phyloP scores from a whole-genome alignment of 2,797 vertebrate genomes.

The Psittacula echo region DNA sequence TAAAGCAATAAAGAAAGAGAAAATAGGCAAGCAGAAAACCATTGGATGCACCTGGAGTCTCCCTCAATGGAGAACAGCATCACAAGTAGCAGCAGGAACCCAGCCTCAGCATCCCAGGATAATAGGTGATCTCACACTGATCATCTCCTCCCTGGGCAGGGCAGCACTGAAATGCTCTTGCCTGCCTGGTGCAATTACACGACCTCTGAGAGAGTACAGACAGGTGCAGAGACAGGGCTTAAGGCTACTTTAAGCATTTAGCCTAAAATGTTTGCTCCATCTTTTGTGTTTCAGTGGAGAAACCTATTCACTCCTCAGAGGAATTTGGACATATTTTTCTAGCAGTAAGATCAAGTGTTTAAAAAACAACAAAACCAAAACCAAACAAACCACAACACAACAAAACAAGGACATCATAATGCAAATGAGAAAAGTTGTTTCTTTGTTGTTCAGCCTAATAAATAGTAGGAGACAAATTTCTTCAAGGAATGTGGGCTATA shows the following conservation, averaged over 20 bases:
- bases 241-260: background rate
- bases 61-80: background rate
- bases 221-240: background rate
- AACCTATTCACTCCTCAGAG: background rate
- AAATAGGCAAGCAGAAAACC: background rate
- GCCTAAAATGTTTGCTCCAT: background rate
- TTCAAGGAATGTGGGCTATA: constrained; percentile 25
- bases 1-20: rapidly evolving
- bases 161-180: background rate
- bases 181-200: background rate
- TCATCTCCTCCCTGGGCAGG: background rate
- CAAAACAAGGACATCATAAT: background rate
- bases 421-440: background rate
- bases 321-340: background rate
- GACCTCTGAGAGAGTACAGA: background rate
- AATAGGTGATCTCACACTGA: background rate
- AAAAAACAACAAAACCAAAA: background rate
- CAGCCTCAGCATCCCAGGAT: background rate
- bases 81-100: background rate
- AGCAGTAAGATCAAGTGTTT: background rate
- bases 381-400: background rate
- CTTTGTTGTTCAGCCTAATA: background rate
- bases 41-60: background rate
- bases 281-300: background rate
- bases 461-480: constrained; percentile 45